These are phyloP conservation scores for Deroplatys truncata DNA, from an alignment of 2,888 invertebrate genomes.

Conservation along the genomic window DNA sequence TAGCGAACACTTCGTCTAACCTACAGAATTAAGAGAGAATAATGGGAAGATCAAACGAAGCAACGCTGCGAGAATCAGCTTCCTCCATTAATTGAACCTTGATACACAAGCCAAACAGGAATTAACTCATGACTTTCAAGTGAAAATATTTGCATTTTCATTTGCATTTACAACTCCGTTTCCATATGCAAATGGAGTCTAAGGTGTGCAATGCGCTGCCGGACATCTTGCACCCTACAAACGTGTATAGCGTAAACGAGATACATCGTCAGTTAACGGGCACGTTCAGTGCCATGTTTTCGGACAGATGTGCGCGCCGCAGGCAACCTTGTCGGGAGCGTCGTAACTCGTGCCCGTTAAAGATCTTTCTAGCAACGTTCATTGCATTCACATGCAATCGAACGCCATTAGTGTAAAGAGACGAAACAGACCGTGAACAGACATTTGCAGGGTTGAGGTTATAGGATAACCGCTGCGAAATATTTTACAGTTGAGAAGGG, in stretches of 20 bases:
- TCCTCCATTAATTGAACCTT: background rate
- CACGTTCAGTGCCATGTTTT: background rate
- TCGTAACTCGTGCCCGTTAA: too few species aligned
- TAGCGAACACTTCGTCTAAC: background rate
- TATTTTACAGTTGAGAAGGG: too few species aligned
- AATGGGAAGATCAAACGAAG: background rate
- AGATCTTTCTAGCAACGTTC: too few species aligned
- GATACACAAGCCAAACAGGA: background rate
- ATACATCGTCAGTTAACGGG: background rate
- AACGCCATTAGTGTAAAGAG: background rate
- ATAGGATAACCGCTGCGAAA: too few species aligned
- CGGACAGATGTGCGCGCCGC: background rate
- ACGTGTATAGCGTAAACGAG: background rate
- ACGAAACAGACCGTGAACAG: background rate
- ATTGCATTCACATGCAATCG: background rate
- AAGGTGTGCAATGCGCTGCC: background rate
- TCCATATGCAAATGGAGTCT: background rate
- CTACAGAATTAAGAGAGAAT: background rate
- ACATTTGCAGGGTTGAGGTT: background rate
- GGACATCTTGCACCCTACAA: background rate
- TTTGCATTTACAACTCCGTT: background rate
- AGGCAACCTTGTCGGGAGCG: background rate
- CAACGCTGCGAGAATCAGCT: background rate
- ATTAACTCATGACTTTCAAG: background rate
- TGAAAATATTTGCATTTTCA: background rate